These are phyloP conservation scores for Oscheius onirici DNA, from an alignment of 2,888 invertebrate species.

Conservation along the genomic window DNA sequence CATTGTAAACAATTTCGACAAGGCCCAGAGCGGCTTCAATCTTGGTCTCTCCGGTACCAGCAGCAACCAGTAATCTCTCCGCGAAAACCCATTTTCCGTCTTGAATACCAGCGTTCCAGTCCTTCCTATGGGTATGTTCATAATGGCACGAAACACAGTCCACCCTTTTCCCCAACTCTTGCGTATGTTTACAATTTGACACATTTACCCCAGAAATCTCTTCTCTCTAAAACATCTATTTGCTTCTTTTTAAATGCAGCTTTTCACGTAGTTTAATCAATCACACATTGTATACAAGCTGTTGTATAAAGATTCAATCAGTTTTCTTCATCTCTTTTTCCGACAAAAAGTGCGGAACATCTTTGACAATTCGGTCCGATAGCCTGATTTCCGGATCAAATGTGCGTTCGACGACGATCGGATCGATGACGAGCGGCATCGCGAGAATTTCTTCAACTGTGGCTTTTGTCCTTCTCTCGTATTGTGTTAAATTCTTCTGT, in stretches of 20 bases:
- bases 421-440: not conserved
- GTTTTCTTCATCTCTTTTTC: not conserved
- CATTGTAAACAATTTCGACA: constrained; percentile 56
- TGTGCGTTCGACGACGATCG: not conserved
- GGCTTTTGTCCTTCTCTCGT: constrained; percentile 35
- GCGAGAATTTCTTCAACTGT: constrained; percentile 40
- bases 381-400: not conserved
- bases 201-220: not conserved
- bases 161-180: constrained; percentile 1
- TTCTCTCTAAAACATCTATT: not conserved
- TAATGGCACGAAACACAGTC: constrained; percentile 20
- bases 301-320: not conserved
- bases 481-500: constrained; percentile 43
- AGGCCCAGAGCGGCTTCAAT: constrained; percentile 24
- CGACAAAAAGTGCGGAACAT: constrained; percentile 13
- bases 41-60: not conserved
- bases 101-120: constrained; percentile 16
- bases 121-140: constrained; percentile 31
- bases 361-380: constrained; percentile 9
- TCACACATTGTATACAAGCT: not conserved
- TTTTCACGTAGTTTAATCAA: not conserved
- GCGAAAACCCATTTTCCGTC: not conserved
- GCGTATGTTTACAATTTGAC: not conserved
- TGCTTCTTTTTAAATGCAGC: not conserved
- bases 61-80: constrained; percentile 6